Evolutionary conservation across 2,113 vertebrate species (phyloP).

Genomic region (Chaenocephalus aceratus): DNA sequence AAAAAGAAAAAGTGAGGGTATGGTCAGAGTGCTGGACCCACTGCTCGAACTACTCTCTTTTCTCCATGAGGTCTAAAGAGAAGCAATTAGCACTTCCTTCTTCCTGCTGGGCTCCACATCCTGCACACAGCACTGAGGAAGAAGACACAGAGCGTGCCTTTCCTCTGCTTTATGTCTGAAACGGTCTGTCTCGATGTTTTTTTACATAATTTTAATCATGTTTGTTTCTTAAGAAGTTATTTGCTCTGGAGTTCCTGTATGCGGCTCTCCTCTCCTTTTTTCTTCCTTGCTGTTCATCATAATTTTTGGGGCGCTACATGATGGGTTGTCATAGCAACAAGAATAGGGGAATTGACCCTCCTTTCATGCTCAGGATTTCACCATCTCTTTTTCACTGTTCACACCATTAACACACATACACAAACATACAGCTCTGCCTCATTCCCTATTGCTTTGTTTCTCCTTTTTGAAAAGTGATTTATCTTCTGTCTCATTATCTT

Average conservation of each 20-base stretch:
- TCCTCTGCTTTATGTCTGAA: background rate
- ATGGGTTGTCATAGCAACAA: constrained; percentile 76
- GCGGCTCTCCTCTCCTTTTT: background rate
- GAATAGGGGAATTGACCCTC: constrained; percentile 58
- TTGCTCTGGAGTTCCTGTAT: constrained; percentile 3
- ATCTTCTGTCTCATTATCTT: background rate
- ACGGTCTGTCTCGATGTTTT: background rate
- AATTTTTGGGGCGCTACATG: constrained; percentile 56
- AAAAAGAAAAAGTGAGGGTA: background rate
- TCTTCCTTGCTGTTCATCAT: constrained; percentile 36
- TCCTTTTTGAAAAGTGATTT: too few relatives aligned
- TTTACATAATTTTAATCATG: background rate
- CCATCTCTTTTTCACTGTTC: constrained; percentile 8
- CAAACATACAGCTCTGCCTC: background rate
- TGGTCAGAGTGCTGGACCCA: constrained; percentile 29
- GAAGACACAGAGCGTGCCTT: background rate
- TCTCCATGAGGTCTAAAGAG: constrained; percentile 43
- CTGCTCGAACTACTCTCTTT: constrained; percentile 54
- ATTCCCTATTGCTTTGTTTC: background rate
- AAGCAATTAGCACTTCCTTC: constrained; percentile 62
- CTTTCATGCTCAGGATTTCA: constrained; percentile 42
- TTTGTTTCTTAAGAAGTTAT: background rate
- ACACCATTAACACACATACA: constrained; percentile 14
- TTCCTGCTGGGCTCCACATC: constrained; percentile 59
- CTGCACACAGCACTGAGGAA: constrained; percentile 31